Conservation (phyloP, 2,888 invertebrate genomes). For the Dryocosmus kuriphilus region DNA sequence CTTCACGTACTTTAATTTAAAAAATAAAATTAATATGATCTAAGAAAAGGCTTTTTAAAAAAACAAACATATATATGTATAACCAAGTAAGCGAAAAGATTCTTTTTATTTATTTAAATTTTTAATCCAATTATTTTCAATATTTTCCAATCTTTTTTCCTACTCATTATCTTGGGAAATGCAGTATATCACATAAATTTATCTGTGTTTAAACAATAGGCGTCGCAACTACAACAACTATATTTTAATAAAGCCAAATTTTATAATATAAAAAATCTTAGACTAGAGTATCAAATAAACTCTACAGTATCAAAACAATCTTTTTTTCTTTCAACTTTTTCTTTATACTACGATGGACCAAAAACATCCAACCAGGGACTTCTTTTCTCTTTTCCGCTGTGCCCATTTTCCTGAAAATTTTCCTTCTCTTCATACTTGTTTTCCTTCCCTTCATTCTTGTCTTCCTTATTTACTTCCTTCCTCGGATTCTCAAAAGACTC, state of each 20-base stretch:
- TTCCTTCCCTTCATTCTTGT: not conserved
- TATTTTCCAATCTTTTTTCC: not conserved
- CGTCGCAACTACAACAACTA: not conserved
- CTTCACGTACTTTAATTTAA: no score
- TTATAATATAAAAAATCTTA: no score
- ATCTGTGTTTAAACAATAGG: no score
- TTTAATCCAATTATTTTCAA: not conserved
- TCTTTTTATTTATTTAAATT: not conserved
- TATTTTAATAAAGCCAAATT: not conserved
- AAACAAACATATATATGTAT: not conserved
- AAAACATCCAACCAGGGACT: no score
- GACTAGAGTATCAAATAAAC: no score
- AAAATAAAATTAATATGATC: not conserved
- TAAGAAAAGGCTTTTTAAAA: not conserved
- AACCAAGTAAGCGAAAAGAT: not conserved
- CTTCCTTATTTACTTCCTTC: not conserved
- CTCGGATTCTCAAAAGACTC: not conserved
- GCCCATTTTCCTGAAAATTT: not conserved
- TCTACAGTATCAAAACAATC: no score
- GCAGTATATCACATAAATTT: not conserved
- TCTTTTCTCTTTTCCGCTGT: no score
- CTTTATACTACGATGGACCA: no score
- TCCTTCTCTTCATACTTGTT: not conserved
- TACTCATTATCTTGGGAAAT: not conserved
- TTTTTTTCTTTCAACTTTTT: no score